Base-by-base conservation (phyloP, 2,888 invertebrate genomes). In the Tanypteryx hageni region DNA sequence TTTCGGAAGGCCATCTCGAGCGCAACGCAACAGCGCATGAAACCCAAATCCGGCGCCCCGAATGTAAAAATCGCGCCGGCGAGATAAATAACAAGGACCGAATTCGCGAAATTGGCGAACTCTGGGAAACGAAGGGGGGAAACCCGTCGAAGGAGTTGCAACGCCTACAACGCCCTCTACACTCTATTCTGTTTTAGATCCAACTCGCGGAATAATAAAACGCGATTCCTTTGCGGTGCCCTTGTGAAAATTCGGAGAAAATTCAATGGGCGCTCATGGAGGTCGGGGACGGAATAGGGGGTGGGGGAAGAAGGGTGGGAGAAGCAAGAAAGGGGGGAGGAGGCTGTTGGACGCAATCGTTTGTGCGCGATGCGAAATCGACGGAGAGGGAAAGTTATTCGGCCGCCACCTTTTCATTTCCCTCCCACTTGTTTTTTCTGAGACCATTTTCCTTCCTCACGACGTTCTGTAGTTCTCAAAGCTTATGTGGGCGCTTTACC, bases 71-170 rank as follows among this genome's bases (percentile, higher is more conserved):
- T 27, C 22, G 76, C 68, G 68, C 68, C 7, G n/a, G n/a, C 76
- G 1, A 76, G 27, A 76, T 76, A 76, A 76, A 76, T 10, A 76
- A 76, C 76, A 27, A 22, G 22, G 2, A 7, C 68, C 68, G 76
- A 7, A 76, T 76, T 76, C 76, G 22, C 76, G 76, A 76, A 76
- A 76, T 22, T 76, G 76, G 9, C 76, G 76, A 76, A 22, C 76
- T 76, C 76, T 76, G 27, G 27, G 27, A 27, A 27, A 27, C 22
- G 76, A 76, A 76, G 22, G 27, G n/a, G 76, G 27, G 2, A 22
- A 76, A 76, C n/a, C 22, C 22, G 22, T 76, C 76, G 64, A 16
- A n/a, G 14, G 64, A 18, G 16, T 64, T n/a, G 44, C 44, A 44
- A 44, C 44, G 44, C 11, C 0, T 76, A 10, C 76, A n/a, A n/a